phyloP scores from a whole-genome alignment of 2,797 vertebrate species.

The Sebastes melanostomus region DNA sequence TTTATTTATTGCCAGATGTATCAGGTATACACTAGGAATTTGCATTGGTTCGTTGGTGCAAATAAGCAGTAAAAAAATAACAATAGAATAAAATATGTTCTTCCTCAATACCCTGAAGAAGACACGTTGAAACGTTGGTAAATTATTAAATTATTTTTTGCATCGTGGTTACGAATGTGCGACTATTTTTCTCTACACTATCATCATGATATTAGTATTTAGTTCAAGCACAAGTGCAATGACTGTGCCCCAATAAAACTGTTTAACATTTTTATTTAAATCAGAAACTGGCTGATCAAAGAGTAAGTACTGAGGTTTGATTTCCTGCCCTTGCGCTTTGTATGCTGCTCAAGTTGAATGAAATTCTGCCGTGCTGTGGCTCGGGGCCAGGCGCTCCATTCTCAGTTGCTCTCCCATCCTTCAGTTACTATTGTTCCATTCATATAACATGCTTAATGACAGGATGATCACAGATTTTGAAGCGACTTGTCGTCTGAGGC shows the following conservation, averaged over 20 bases:
- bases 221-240: background rate
- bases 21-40: too few relatives aligned
- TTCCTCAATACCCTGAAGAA: too few relatives aligned
- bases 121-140: too few relatives aligned
- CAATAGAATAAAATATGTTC: too few relatives aligned
- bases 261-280: background rate
- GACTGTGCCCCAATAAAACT: background rate
- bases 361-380: background rate
- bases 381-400: background rate
- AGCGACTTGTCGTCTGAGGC: slow-evolving; percentile 4
- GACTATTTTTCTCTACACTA: background rate
- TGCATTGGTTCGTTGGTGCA: too few relatives aligned
- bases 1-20: too few relatives aligned
- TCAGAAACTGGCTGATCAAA: background rate
- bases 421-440: slow-evolving; percentile 20
- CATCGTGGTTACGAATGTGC: too few relatives aligned
- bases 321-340: background rate
- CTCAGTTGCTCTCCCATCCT: background rate
- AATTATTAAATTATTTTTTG: too few relatives aligned
- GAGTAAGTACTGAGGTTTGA: background rate
- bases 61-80: too few relatives aligned
- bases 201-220: background rate
- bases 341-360: background rate
- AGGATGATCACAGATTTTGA: slow-evolving; percentile 4
- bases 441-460: slow-evolving; percentile 11